Evolutionary conservation across 2,797 vertebrate species (phyloP).

Genomic region (Myoxocephalus aenaeus): DNA sequence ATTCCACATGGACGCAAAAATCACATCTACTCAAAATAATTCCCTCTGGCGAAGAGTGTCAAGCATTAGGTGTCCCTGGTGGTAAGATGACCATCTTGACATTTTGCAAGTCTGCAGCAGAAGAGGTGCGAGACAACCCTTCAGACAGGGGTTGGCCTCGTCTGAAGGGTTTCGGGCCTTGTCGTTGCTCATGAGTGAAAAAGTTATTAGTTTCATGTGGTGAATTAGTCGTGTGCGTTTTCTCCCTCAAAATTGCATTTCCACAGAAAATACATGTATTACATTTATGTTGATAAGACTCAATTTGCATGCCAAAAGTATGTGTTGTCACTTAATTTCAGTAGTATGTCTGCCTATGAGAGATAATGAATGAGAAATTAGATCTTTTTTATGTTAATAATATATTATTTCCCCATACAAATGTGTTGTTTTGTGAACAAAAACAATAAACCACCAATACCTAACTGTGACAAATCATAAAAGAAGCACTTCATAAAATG

Average conservation of each 20-base stretch:
- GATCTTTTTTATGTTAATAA: slow-evolving; percentile 2
- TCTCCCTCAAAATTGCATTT: slow-evolving; percentile 22
- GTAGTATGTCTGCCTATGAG: background rate
- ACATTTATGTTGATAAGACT: slow-evolving; percentile 30
- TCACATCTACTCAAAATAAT: background rate
- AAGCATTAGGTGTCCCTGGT: background rate
- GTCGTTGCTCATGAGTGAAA: slow-evolving; percentile 45
- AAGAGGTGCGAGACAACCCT: background rate
- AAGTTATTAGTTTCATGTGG: slow-evolving; percentile 25
- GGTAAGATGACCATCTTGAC: slow-evolving; percentile 3
- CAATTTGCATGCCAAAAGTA: slow-evolving; percentile 31
- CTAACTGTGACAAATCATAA: slow-evolving; percentile 47
- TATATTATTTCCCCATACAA: slow-evolving; percentile 44
- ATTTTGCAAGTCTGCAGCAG: slow-evolving; percentile 21
- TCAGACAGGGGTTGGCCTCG: background rate
- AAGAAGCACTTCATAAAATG: slow-evolving; percentile 58
- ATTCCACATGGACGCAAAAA: background rate
- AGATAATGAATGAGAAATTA: slow-evolving; percentile 35
- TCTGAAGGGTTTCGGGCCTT: background rate
- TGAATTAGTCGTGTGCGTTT: slow-evolving; percentile 14
- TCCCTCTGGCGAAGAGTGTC: background rate
- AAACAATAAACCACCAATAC: slow-evolving; percentile 29
- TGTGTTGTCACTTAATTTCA: slow-evolving; percentile 30
- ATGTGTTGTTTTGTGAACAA: slow-evolving; percentile 18
- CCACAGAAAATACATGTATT: slow-evolving; percentile 21